Base-by-base conservation (phyloP, 2,113 vertebrate species). In the Phoxinus phoxinus region DNA sequence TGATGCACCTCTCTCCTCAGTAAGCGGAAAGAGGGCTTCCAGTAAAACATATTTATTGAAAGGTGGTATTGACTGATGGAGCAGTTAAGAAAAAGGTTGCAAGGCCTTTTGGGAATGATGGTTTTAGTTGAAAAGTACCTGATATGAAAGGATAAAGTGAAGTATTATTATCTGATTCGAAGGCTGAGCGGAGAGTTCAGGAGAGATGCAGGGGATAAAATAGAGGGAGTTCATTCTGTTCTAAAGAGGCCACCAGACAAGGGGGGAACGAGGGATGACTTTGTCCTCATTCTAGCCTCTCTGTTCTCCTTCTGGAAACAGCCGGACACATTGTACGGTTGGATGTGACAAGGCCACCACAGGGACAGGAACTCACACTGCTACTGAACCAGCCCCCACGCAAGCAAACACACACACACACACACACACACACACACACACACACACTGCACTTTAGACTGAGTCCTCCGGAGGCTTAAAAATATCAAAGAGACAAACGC, bases 231-330 rank as follows among this genome's bases (percentile, higher is more conserved):
- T 85, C 41, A 48, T 25, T 56, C 25, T 79, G 67, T 63, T 21
- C 41, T 72, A 51, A 27, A 74, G n/a, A 86, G 53, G 85, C 37
- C 67, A 63, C 51, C 41, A 82, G 78, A 59, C 27, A 56, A 37
- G 27, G 30, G 35, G 69, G 41, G 30, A 67, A 86, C 30, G 17
- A 83, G 58, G 44, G 58, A 86, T 65, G 79, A 74, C 71, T 65
- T 73, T 86, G 79, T 83, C 71, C 85, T 83, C 41, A 67, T 86
- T 83, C 46, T 67, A 83, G 79, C n/a, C 79, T 35, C 67, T 86
- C 44, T 82, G 53, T 10, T 48, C 71, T 76, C 30, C 59, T 86
- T 56, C 71, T 56, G 85, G 79, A 75, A 82, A 82, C 78, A 86
- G 69, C 58, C 79, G 7, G 27, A 72, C 56, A 61, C 58, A 74